Base-by-base conservation (phyloP, 2,797 vertebrate species). In the Chrysocyon brachyurus region DNA sequence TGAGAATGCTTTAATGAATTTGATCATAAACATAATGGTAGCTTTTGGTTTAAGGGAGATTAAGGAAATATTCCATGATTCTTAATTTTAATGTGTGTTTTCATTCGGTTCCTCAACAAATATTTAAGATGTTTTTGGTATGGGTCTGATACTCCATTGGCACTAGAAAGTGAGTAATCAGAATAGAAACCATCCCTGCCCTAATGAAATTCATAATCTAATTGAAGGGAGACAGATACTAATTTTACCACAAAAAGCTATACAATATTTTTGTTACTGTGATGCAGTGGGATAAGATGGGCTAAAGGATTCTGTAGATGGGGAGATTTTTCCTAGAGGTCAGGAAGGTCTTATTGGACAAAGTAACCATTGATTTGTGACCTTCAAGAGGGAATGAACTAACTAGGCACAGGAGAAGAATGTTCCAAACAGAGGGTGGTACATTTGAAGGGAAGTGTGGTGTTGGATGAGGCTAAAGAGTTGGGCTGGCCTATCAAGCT, bases 281-380 rank as follows among this genome's bases (percentile, higher is more conserved):
- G 46, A 52, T 87, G 19, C 26, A 57, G 57, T 19, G 19, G 31
- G 15, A n/a, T 94, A 59, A 4, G 31, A 57, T 72, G 56, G n/a
- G 22, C 61, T 83, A 7, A 12, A 79, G 72, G 57, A 90, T 17
- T 92, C 54, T 88, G n/a, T 87, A 52, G 70, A 72, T 33, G 57
- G 40, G 57, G 57, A 57, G 52, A 61, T 91, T 91, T 91, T 91
- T 97, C 87, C 88, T 93, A 31, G 88, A 46, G 26, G 36, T 66
- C 28, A 64, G 77, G 33, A 84, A 68, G 70, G 77, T 91, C 46
- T 91, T 79, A 7, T 33, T 79, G 59, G 63, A 85, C 75, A 84
- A 68, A 31, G 33, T 64, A 86, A 68, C 46, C 66, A 86, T 1
- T 93, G 93, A 82, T 64, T 52, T 75, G 79, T 92, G 61, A 72